phyloP scores from a whole-genome alignment of 2,797 vertebrate species.

The Sciurus vulgaris region DNA sequence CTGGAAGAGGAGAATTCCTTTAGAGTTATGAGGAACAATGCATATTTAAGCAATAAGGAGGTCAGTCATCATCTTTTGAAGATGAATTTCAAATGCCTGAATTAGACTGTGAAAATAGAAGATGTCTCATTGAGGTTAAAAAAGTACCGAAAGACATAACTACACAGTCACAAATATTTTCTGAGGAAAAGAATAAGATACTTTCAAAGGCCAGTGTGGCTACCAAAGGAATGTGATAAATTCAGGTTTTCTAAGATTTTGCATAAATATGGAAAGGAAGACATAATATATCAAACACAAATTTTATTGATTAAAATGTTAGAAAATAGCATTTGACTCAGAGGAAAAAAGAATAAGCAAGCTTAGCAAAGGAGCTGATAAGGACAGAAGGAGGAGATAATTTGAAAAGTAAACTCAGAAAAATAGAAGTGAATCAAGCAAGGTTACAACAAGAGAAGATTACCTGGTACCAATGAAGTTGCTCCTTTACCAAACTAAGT shows the following conservation, averaged over 20 bases:
- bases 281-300: neutral
- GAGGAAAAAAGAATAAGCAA: neutral
- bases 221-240: neutral
- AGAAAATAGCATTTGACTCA: neutral
- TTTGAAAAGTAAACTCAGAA: neutral
- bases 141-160: neutral
- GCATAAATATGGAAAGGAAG: neutral
- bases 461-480: neutral
- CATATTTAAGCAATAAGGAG: neutral
- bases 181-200: neutral
- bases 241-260: conserved; percentile 6
- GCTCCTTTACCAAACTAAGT: neutral
- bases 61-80: neutral
- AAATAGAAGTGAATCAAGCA: neutral
- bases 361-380: neutral
- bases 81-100: neutral
- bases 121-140: neutral
- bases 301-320: neutral
- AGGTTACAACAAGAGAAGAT: neutral
- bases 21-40: neutral
- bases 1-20: neutral
- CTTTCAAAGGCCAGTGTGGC: neutral
- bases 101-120: neutral
- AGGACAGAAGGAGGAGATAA: neutral
- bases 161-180: neutral